Conservation (phyloP, 2,113 vertebrate genomes). For the Micromys minutus region DNA sequence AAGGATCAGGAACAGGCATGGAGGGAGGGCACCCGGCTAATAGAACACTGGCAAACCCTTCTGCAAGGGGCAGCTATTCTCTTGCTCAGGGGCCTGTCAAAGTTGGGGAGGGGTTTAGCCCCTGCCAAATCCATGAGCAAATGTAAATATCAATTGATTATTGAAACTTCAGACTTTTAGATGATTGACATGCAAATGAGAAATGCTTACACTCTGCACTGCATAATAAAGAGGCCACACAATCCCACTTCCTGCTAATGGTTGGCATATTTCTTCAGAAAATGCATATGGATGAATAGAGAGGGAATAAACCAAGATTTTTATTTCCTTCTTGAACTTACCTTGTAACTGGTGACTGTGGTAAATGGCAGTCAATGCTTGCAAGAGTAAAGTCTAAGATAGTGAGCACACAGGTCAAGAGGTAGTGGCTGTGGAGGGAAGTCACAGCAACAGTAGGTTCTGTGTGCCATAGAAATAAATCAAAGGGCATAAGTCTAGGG, state of each 20-base stretch:
- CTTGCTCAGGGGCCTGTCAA: neutral
- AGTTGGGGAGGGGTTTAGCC: neutral
- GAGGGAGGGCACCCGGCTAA: neutral
- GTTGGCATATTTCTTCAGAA: neutral
- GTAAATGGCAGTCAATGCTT: neutral
- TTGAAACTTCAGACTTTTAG: slow-evolving; percentile 16
- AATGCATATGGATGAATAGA: neutral
- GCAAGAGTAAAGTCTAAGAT: neutral
- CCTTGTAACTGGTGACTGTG: neutral
- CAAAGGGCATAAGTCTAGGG: neutral
- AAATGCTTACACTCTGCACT: neutral
- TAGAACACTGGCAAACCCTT: too few relatives aligned
- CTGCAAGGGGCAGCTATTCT: neutral
- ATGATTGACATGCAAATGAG: slow-evolving; percentile 5
- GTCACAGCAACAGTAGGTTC: neutral
- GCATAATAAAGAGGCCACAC: neutral
- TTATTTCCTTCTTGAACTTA: neutral
- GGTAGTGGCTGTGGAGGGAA: neutral
- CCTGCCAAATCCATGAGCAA: neutral
- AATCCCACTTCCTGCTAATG: neutral
- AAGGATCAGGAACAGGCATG: neutral
- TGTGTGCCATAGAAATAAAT: neutral
- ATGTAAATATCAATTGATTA: slow-evolving; percentile 19
- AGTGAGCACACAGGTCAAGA: neutral
- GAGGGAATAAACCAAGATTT: neutral